Evolutionary conservation across 2,888 invertebrate species (phyloP).

Genomic region (Plemyria rubiginata): DNA sequence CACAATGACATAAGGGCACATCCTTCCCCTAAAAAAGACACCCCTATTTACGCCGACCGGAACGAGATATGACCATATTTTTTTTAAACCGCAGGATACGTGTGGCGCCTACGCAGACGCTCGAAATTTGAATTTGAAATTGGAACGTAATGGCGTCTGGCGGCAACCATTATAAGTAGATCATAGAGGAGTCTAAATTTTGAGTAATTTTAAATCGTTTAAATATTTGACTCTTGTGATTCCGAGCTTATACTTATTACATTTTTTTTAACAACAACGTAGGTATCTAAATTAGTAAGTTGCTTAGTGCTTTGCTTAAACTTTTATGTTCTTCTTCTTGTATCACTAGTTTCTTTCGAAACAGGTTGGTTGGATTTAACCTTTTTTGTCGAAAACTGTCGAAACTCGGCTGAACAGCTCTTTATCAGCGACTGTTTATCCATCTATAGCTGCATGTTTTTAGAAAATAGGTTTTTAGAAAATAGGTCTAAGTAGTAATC

Average conservation of each 20-base stretch:
- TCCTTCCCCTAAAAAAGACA: conserved; percentile 45
- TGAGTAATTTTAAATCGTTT: conserved; percentile 62
- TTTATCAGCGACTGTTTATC: too few species aligned
- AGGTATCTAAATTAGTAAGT: too few species aligned
- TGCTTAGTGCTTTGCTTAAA: too few species aligned
- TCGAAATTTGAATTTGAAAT: conserved; percentile 64
- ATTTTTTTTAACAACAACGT: too few species aligned
- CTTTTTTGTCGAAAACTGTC: too few species aligned
- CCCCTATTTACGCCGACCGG: conserved; percentile 54
- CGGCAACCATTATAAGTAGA: conserved; percentile 67
- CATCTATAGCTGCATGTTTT: too few species aligned
- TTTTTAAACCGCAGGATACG: conserved; percentile 52
- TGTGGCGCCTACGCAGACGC: conserved; percentile 54
- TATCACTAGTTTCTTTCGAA: too few species aligned
- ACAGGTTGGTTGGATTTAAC: too few species aligned
- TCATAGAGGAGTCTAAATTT: conserved; percentile 54
- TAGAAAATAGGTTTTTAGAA: too few species aligned
- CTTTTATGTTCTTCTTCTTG: too few species aligned
- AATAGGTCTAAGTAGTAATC: too few species aligned
- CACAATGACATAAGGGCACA: conserved; percentile 37
- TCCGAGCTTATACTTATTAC: conserved; percentile 7
- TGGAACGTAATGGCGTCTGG: conserved; percentile 61
- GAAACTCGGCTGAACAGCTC: too few species aligned
- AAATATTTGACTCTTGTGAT: conserved; percentile 46
- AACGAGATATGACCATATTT: conserved; percentile 60